Conservation (phyloP, 2,113 vertebrate genomes). For the Gymnogyps californianus region DNA sequence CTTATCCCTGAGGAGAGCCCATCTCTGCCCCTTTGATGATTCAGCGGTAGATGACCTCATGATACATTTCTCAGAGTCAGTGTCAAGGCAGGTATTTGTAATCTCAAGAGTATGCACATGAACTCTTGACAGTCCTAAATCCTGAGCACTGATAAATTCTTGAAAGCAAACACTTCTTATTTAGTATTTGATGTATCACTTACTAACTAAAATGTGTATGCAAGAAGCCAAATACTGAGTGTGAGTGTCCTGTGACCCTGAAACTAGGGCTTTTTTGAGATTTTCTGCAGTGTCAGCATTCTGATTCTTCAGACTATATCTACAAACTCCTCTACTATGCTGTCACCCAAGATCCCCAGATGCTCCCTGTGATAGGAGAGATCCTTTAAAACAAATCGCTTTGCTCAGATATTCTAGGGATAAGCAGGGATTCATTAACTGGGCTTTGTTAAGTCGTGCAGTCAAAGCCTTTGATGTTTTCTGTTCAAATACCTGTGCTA, state of each 20-base stretch:
- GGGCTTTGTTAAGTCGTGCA: background rate
- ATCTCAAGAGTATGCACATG: background rate
- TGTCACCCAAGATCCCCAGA: background rate
- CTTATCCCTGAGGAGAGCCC: background rate
- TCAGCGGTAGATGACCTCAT: background rate
- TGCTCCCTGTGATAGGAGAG: background rate
- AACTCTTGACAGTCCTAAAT: background rate
- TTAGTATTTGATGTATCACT: background rate
- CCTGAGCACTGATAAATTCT: background rate
- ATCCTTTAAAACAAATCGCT: background rate
- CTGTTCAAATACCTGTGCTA: background rate
- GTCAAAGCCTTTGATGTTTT: background rate
- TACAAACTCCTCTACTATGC: background rate
- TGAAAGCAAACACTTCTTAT: background rate
- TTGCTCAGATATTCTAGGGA: background rate
- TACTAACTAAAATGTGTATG: background rate
- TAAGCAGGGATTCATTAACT: background rate
- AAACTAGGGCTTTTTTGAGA: background rate
- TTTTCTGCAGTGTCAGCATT: background rate
- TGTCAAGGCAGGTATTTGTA: background rate
- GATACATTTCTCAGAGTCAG: background rate
- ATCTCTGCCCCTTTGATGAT: background rate
- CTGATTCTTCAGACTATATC: background rate
- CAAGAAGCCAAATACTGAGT: background rate
- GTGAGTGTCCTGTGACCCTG: background rate